phyloP scores from a whole-genome alignment of 2,888 invertebrate genomes.

The Sarcophaga rosellei region DNA sequence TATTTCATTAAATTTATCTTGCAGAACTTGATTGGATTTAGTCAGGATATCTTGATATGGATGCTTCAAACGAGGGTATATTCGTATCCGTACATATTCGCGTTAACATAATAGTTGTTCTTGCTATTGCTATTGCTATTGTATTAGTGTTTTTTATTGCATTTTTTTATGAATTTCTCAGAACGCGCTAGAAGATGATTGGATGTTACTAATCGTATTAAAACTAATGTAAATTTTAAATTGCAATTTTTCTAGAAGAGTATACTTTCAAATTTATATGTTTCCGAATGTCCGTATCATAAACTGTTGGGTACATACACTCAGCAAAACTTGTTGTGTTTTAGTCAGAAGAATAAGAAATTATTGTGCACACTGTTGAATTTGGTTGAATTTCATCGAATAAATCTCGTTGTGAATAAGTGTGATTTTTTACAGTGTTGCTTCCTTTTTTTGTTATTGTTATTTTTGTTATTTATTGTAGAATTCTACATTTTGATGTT shows the following conservation, averaged over 20 bases:
- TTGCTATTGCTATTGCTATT: not conserved
- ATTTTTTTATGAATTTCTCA: conserved; percentile 25
- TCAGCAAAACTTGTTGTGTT: not conserved
- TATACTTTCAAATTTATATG: conserved; percentile 35
- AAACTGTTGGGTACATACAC: conserved; percentile 3
- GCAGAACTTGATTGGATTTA: conserved; percentile 67
- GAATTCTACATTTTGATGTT: not conserved
- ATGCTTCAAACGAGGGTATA: conserved; percentile 10
- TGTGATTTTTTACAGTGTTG: no score
- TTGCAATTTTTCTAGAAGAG: conserved; percentile 16
- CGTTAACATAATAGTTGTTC: conserved; percentile 2
- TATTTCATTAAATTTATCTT: conserved; percentile 64
- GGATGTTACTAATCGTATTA: conserved; percentile 22
- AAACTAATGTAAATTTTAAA: conserved; percentile 51
- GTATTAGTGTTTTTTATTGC: conserved; percentile 26
- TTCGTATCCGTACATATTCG: not conserved
- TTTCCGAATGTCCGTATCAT: conserved; percentile 19
- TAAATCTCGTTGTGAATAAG: no score
- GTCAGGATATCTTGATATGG: conserved; percentile 64
- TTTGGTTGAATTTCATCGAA: no score
- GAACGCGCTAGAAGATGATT: conserved; percentile 5
- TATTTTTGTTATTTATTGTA: not conserved
- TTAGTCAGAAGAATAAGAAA: no score
- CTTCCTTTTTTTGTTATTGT: no score
- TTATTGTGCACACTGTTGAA: no score